Base-by-base conservation (phyloP, 2,888 invertebrate genomes). In the Rhimphoctona megacephalus region DNA sequence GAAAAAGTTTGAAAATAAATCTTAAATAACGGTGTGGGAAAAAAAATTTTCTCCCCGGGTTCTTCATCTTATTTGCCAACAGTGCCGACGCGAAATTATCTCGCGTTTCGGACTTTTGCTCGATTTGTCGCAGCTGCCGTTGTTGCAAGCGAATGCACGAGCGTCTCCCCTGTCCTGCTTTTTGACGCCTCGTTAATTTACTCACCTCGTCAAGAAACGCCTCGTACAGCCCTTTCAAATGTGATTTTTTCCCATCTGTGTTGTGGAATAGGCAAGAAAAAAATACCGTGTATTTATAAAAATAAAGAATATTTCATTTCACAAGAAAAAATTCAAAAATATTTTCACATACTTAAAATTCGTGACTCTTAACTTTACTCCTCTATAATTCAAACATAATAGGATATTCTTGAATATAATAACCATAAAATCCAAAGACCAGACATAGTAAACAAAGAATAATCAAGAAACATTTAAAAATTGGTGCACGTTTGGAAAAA, bases 51-150 rank as follows among this genome's bases (percentile, higher is more conserved):
- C 69, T 69, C 76, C 39, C n/a, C 25, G 70, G 79, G 64, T 74
- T 54, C 70, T 66, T 73, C 61, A 39, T 77, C 72, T 78, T 72
- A 82, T 77, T 82, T 66, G 86, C 86, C 76, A 85, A 77, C 54
- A 66, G 43, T 76, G 70, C 78, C 81, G 86, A 74, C 76, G 81
- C 73, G 76, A 86, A 86, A 86, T 84, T 74, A 74, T 74, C 74
- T 78, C 78, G 81, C 80, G 70, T 85, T 85, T 46, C 76, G 77
- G 66, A 36, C 61, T 49, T 85, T 79, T 72, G 85, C 89, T 86
- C 85, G 90, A 89, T 89, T 90, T 89, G 90, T 90, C 90, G 89
- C 89, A 89, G 90, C 89, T 89, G 90, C 88, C 49, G 64, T 25
- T 14, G 14, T 66, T 66, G 8, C 57, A 57, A 57, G 33, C n/a